Evolutionary conservation across 2,888 invertebrate genomes (phyloP).

Genomic region (Platycheirus albimanus): DNA sequence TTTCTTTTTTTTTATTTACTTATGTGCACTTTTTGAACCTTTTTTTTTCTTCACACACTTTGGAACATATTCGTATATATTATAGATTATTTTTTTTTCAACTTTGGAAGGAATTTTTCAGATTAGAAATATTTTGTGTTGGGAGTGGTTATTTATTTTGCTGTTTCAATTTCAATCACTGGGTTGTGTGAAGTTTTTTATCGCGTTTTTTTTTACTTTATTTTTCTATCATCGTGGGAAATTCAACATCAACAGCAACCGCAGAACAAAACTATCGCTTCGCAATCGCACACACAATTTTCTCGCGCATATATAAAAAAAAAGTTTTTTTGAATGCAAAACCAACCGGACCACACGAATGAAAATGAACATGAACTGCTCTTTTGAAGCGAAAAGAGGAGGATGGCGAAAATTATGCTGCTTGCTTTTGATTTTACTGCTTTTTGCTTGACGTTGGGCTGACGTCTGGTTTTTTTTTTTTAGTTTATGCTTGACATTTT

Average conservation of each 20-base stretch:
- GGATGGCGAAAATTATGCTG: conserved; percentile 40
- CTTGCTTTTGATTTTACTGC: too few relatives aligned
- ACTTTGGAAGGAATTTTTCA: conserved; percentile 29
- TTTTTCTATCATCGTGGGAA: conserved; percentile 62
- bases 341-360: conserved; percentile 29
- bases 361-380: too few relatives aligned
- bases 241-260: conserved; percentile 43
- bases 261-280: conserved; percentile 36
- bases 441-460: conserved; percentile 67
- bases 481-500: conserved; percentile 39
- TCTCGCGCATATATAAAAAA: conserved; percentile 20
- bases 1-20: conserved; percentile 20
- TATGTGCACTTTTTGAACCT: conserved; percentile 40
- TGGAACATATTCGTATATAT: too few relatives aligned
- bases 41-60: conserved; percentile 37
- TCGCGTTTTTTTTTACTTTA: conserved; percentile 56
- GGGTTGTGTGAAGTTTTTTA: conserved; percentile 31
- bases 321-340: conserved; percentile 30
- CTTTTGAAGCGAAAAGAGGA: conserved; percentile 51
- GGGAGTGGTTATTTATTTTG: conserved; percentile 51
- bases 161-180: not conserved
- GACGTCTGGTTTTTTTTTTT: conserved; percentile 57
- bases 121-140: conserved; percentile 44
- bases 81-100: conserved; percentile 1
- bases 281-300: conserved; percentile 1